Conservation (phyloP, 2,797 vertebrate genomes). For the Anniella stebbinsi region DNA sequence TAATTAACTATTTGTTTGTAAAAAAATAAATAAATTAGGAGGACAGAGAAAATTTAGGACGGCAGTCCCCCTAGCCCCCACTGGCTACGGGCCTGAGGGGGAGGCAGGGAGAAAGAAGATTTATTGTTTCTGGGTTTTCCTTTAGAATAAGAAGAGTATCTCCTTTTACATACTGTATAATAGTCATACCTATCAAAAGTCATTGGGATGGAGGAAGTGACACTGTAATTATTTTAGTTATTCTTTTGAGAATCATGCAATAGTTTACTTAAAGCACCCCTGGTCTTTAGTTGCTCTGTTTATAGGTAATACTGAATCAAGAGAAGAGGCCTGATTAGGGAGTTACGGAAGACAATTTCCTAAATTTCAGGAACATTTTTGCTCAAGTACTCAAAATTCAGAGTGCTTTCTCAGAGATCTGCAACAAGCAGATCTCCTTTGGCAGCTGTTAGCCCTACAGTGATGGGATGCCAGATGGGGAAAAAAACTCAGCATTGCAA, state of each 20-base stretch:
- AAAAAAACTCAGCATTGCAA: neutral
- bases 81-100: too few species aligned
- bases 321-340: neutral
- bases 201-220: neutral
- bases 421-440: neutral
- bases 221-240: too few species aligned
- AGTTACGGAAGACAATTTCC: neutral
- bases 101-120: neutral
- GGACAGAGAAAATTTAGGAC: too few species aligned
- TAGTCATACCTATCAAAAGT: neutral
- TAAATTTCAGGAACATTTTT: neutral
- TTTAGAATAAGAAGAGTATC: neutral
- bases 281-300: neutral
- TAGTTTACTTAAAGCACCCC: neutral
- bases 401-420: neutral
- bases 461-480: neutral
- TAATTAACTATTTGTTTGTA: too few species aligned
- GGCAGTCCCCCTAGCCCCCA: too few species aligned
- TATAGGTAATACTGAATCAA: neutral
- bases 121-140: neutral
- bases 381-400: constrained; percentile 5
- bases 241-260: neutral
- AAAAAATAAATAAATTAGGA: too few species aligned
- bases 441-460: constrained; percentile 6
- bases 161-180: neutral